A percentile compares a stretch with the other conserved stretches of the same genome.
Conservation (phyloP, 1,140 invertebrate species). For the Andricus grossulariae region DNA sequence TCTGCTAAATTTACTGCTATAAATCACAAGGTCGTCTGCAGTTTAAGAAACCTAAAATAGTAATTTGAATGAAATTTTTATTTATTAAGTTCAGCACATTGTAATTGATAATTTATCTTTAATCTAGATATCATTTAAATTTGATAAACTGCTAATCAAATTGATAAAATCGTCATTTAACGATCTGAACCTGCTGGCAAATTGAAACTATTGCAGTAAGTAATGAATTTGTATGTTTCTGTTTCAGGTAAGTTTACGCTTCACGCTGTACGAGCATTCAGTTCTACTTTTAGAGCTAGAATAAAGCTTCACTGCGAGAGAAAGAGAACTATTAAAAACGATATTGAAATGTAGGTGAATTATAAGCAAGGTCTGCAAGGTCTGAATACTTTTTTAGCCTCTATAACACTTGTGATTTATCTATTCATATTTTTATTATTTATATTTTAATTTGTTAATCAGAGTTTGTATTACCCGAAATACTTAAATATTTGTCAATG, state of each 20-base stretch:
- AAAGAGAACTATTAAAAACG: background rate
- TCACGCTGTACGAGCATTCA: constrained; percentile 1
- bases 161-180: constrained; percentile 1
- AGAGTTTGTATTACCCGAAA: background rate
- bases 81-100: background rate
- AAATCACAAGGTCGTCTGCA: constrained; percentile 1
- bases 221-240: constrained; percentile 20
- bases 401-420: no score
- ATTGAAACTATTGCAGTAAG: constrained; percentile 18
- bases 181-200: background rate
- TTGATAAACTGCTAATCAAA: no score
- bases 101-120: background rate
- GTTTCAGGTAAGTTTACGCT: background rate
- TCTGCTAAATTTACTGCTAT: background rate
- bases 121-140: no score
- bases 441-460: background rate
- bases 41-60: background rate
- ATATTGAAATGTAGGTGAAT: background rate
- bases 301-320: background rate
- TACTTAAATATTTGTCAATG: background rate
- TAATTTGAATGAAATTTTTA: no score
- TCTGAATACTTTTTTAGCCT: background rate
- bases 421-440: background rate
- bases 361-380: background rate
- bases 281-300: background rate